Evolutionary conservation across 2,797 vertebrate species (phyloP).

Genomic region (Uromys caudimaculatus): DNA sequence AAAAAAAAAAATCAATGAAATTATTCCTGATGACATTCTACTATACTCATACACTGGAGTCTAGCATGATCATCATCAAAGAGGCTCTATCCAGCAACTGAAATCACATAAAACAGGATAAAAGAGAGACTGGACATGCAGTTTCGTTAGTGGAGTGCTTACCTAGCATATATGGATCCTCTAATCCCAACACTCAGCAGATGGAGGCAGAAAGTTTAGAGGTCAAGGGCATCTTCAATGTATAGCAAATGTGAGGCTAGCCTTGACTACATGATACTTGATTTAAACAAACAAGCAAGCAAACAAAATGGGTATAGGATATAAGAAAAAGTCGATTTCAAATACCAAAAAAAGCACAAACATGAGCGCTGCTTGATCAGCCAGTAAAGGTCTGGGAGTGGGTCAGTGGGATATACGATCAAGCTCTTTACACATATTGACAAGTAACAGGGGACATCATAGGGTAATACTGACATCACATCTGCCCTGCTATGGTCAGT

Average conservation of each 20-base stretch:
- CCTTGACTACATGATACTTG: background rate
- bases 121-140: background rate
- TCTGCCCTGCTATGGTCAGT: background rate
- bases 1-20: background rate
- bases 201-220: background rate
- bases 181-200: background rate
- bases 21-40: background rate
- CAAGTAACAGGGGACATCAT: background rate
- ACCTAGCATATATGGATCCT: background rate
- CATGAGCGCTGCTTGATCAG: background rate
- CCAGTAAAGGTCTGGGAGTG: rapidly evolving
- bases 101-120: background rate
- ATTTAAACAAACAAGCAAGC: background rate
- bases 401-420: background rate
- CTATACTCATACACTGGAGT: background rate
- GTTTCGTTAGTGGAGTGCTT: background rate
- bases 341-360: background rate
- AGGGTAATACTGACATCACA: background rate
- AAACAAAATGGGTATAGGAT: background rate
- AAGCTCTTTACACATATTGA: rapidly evolving
- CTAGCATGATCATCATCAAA: background rate
- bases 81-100: background rate
- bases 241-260: background rate
- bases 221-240: background rate
- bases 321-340: conserved; percentile 12